A percentile compares a stretch with the other conserved stretches of the same genome.
These are phyloP conservation scores for Drosophila lacertosa DNA, from an alignment of 1,140 invertebrate genomes.

Conservation along the genomic window DNA sequence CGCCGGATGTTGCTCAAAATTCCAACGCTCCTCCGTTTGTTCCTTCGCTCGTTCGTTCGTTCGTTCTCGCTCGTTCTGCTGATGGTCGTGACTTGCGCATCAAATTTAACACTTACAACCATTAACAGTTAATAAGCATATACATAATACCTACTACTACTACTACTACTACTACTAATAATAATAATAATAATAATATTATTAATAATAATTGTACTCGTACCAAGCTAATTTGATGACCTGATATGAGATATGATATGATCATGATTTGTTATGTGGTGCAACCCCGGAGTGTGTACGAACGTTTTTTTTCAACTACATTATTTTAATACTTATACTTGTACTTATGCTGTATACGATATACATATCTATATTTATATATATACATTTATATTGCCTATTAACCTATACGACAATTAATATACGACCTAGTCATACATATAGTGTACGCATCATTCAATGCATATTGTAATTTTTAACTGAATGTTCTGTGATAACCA, in stretches of 20 bases:
- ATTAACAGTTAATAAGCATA: slow-evolving; percentile 47
- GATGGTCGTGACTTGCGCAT: slow-evolving; percentile 81
- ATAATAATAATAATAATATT: slow-evolving; percentile 50
- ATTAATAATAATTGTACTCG: slow-evolving; percentile 32
- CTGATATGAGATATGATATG: slow-evolving; percentile 59
- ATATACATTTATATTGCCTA: slow-evolving; percentile 35
- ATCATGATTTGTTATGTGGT: slow-evolving; percentile 81
- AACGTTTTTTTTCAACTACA: slow-evolving; percentile 66
- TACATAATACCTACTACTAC: slow-evolving; percentile 39
- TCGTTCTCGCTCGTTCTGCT: slow-evolving; percentile 74
- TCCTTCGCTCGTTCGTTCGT: slow-evolving; percentile 62
- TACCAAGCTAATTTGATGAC: slow-evolving; percentile 63
- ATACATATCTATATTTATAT: slow-evolving; percentile 40
- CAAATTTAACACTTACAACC: slow-evolving; percentile 51
- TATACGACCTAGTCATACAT: slow-evolving; percentile 59
- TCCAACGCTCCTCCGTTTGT: slow-evolving; percentile 53
- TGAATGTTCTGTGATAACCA: slow-evolving; percentile 78
- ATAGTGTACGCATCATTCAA: slow-evolving; percentile 78
- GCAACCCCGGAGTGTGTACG: slow-evolving; percentile 71
- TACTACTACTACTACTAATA: slow-evolving; percentile 33
- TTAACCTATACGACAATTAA: slow-evolving; percentile 51
- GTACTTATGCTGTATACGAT: slow-evolving; percentile 54
- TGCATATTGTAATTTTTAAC: slow-evolving; percentile 80
- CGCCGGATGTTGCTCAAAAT: slow-evolving; percentile 60
- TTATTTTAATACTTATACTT: slow-evolving; percentile 66